Evolutionary conservation across 2,797 vertebrate species (phyloP).

Genomic region (Chaetodon trifasciatus): DNA sequence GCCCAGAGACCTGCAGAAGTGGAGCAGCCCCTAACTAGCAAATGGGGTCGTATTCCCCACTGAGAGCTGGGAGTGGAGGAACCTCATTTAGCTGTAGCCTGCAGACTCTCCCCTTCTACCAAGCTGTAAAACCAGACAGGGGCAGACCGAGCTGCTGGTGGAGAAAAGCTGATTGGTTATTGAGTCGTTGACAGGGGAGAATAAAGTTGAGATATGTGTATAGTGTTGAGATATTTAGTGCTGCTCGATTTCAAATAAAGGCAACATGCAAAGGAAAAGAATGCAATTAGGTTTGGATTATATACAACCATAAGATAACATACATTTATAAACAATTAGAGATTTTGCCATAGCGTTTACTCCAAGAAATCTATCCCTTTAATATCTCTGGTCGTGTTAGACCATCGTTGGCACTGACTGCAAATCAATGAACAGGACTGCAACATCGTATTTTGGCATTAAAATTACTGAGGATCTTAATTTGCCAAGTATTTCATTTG

Average conservation of each 20-base stretch:
- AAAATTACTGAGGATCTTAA: neutral
- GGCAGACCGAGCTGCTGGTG: constrained; percentile 52
- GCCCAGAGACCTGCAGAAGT: constrained; percentile 82
- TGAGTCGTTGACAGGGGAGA: constrained; percentile 47
- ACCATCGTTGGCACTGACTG: neutral
- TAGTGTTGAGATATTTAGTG: constrained; percentile 22
- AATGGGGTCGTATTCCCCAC: constrained; percentile 88
- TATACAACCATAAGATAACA: neutral
- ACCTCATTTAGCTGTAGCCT: constrained; percentile 87
- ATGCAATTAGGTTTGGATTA: neutral
- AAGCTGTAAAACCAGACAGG: constrained; percentile 64
- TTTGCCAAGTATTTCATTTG: neutral
- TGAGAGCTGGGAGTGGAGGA: constrained; percentile 81
- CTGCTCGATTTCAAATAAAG: constrained; percentile 16
- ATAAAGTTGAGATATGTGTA: constrained; percentile 48
- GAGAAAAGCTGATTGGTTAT: constrained; percentile 57
- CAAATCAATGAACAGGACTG: constrained; percentile 13
- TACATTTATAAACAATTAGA: neutral
- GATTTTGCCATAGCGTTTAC: neutral
- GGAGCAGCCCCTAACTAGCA: constrained; percentile 81
- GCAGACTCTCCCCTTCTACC: constrained; percentile 74
- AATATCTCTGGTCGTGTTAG: constrained; percentile 15
- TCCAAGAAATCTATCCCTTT: neutral
- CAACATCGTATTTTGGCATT: constrained; percentile 6
- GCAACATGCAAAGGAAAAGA: constrained; percentile 2